Evolutionary conservation across 2,888 invertebrate genomes (phyloP).

Genomic region (Netelia melanura): DNA sequence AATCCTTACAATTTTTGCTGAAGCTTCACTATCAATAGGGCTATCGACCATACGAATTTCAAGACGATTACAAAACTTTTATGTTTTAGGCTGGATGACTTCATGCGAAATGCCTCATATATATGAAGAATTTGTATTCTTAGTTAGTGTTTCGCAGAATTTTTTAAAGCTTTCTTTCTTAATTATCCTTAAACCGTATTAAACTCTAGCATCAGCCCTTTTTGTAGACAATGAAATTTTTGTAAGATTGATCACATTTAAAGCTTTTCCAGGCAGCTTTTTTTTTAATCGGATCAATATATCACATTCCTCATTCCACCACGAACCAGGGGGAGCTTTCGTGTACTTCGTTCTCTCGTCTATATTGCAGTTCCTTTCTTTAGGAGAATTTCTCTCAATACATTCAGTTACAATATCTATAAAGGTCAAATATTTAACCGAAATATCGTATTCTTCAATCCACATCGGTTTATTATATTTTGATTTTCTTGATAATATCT

Average conservation of each 20-base stretch:
- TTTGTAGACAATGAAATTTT: slow-evolving; percentile 2
- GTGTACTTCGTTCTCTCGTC: too few species aligned
- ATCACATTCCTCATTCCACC: slow-evolving; percentile 42
- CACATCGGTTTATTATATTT: neutral
- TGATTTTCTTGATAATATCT: neutral
- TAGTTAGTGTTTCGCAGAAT: slow-evolving; percentile 15
- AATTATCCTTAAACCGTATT: slow-evolving; percentile 3
- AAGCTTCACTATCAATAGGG: too few species aligned
- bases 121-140: slow-evolving; percentile 22
- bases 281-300: slow-evolving; percentile 9
- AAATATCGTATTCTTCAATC: neutral
- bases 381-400: neutral
- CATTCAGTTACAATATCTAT: neutral
- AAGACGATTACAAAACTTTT: too few species aligned
- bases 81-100: too few species aligned
- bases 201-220: slow-evolving; percentile 16
- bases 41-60: too few species aligned
- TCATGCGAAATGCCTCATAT: too few species aligned
- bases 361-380: neutral
- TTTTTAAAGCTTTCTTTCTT: slow-evolving; percentile 39
- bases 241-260: neutral
- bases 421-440: slow-evolving; percentile 1
- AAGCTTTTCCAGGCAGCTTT: slow-evolving; percentile 28
- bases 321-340: neutral
- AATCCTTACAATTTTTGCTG: too few species aligned